Evolutionary conservation across 1,140 invertebrate species (phyloP), one percentile per base, ranked within the genome.

Genomic region (Caenorhabditis briggsae): DNA sequence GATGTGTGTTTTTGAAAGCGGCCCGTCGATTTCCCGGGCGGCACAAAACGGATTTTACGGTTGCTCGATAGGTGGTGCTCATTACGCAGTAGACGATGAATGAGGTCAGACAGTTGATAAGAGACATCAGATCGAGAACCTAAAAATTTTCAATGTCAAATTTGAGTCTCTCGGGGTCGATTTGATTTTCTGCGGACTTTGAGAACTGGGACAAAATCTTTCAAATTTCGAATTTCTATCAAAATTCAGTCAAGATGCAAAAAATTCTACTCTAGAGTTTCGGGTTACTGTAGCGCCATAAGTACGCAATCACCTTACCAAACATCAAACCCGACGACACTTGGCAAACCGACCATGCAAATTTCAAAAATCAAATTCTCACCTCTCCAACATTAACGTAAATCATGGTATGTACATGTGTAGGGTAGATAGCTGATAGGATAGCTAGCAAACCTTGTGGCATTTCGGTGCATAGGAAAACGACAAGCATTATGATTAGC

Each of bases 401-500:
- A 55, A 88, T 83, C 46, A 84, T 59, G 0, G 86, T 85, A 41
- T 87, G 87, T 0, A 88, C 86, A 78, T 88, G 82, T 12, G 82
- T 88, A 0, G 88, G 83, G 41, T 88, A 88, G 83, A 88, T 87
- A 5, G 88, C 88, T 25, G 83, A 85, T 9, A 88, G 82, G 9
- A 88, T 87, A 6, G 88, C 86, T 5, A 88, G 74, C 3, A 83
- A 61, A 46, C 88, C 88, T 82, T 89, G 88, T 18, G 88, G 88
- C 53, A 89, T 64, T 86, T 89, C 88, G 16, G 88, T 89, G 87
- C 59, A 83, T 20, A 88, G 82, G 43, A 89, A 89, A 65, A 89
- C 84, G 14, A 88, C 56, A 14, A 89, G 56, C 87, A 89, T 89
- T 20, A 89, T 88, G 48, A 89, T 88, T 9, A 89, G 87, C 88